These are phyloP conservation scores for Naso thynnoides DNA, from an alignment of 2,797 vertebrate genomes.

Conservation along the genomic window DNA sequence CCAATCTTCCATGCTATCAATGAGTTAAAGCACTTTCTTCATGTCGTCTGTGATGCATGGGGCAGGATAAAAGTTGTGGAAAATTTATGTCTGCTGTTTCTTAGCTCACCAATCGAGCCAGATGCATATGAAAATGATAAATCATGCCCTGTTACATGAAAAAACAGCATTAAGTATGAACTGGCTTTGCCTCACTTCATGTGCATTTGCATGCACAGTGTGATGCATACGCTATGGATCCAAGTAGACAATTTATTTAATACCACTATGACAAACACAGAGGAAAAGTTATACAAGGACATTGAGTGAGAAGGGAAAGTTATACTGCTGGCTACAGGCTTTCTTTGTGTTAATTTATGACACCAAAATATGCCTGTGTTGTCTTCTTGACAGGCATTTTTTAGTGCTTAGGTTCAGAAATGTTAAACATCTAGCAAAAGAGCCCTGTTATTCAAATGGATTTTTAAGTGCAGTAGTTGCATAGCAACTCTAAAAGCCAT, in stretches of 20 bases:
- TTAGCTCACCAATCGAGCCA: neutral
- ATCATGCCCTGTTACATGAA: conserved; percentile 1
- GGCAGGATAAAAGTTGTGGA: neutral
- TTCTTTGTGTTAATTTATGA: conserved; percentile 10
- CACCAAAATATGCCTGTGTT: conserved; percentile 16
- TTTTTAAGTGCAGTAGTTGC: conserved; percentile 46
- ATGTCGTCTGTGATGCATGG: conserved; percentile 17
- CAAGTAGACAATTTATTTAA: conserved; percentile 21
- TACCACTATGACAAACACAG: conserved; percentile 15
- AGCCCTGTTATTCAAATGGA: conserved; percentile 5
- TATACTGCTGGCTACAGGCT: neutral
- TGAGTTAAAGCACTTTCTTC: conserved; percentile 24
- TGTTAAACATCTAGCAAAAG: conserved; percentile 33
- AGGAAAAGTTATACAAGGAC: conserved; percentile 3
- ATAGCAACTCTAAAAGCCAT: conserved; percentile 53
- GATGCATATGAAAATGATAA: neutral
- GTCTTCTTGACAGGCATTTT: conserved; percentile 35
- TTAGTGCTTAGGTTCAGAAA: conserved; percentile 29
- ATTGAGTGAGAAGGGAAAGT: conserved; percentile 7
- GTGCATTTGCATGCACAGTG: conserved; percentile 22
- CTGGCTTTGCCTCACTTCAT: conserved; percentile 12
- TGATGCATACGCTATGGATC: conserved; percentile 25
- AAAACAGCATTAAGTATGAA: conserved; percentile 4
- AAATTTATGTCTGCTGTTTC: neutral
- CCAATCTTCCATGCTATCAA: conserved; percentile 8